These are phyloP conservation scores for Onychostoma macrolepis DNA, from an alignment of 2,113 vertebrate species.

Conservation along the genomic window DNA sequence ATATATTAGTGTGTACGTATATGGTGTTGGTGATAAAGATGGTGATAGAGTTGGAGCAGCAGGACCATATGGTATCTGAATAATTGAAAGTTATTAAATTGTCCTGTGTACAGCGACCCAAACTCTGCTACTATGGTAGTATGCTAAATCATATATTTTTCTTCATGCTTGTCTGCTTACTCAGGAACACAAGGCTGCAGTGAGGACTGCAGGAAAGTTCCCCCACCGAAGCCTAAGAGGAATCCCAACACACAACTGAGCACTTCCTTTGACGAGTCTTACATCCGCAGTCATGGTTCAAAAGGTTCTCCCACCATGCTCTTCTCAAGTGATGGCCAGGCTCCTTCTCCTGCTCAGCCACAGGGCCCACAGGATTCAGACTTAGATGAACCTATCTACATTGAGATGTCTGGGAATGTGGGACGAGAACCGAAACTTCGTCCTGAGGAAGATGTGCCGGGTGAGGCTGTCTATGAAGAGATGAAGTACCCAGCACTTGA, in stretches of 20 bases:
- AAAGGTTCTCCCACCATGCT: slow-evolving; percentile 74
- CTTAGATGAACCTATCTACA: slow-evolving; percentile 96
- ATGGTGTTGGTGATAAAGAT: slow-evolving; percentile 67
- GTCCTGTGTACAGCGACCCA: slow-evolving; percentile 62
- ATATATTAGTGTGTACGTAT: neutral
- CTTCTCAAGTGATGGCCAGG: slow-evolving; percentile 62
- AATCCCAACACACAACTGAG: slow-evolving; percentile 98
- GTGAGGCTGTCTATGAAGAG: slow-evolving; percentile 96
- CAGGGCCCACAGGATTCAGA: slow-evolving; percentile 79
- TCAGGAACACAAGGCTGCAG: slow-evolving; percentile 88
- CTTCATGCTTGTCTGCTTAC: slow-evolving; percentile 29
- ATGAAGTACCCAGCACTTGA: slow-evolving; percentile 84
- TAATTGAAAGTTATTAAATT: slow-evolving; percentile 72
- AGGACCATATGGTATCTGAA: slow-evolving; percentile 71
- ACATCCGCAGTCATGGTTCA: slow-evolving; percentile 84
- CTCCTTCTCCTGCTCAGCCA: slow-evolving; percentile 81
- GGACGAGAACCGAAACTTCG: slow-evolving; percentile 73
- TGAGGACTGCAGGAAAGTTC: slow-evolving; percentile 95
- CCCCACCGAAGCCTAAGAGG: slow-evolving; percentile 95
- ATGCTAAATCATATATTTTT: neutral
- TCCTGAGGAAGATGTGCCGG: slow-evolving; percentile 84
- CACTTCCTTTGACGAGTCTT: slow-evolving; percentile 95
- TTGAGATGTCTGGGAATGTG: slow-evolving; percentile 96
- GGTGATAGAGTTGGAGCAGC: slow-evolving; percentile 61
- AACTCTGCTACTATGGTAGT: neutral